Percentiles rank a stretch among this genome's conserved stretches.
phyloP scores from a whole-genome alignment of 2,797 vertebrate genomes.

The Galaxias olidus region DNA sequence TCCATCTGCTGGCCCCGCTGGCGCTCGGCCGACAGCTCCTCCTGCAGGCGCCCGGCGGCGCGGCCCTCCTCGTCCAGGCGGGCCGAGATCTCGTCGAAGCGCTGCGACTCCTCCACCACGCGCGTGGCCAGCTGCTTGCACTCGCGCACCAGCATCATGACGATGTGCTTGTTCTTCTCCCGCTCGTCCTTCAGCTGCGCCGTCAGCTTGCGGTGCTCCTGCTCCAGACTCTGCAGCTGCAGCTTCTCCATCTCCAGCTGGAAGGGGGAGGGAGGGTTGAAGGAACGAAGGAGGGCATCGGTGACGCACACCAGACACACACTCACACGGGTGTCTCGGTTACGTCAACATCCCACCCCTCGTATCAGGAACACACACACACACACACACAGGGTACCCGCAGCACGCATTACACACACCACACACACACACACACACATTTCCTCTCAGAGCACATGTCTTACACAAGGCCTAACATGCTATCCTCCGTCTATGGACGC shows the following conservation, averaged over 20 bases:
- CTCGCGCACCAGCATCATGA: slow-evolving; percentile 94
- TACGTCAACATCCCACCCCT: background rate
- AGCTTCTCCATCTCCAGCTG: slow-evolving; percentile 96
- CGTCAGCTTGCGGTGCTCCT: slow-evolving; percentile 90
- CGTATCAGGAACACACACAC: background rate
- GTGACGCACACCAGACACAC: background rate
- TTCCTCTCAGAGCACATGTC: background rate
- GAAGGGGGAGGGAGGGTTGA: slow-evolving; percentile 31
- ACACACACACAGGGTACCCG: background rate
- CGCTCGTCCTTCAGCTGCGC: slow-evolving; percentile 93
- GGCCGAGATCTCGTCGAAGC: slow-evolving; percentile 85
- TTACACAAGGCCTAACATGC: background rate
- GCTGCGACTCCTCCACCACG: slow-evolving; percentile 91
- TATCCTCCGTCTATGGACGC: background rate
- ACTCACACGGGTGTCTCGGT: background rate
- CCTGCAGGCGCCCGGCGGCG: slow-evolving; percentile 78
- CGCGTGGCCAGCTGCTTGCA: slow-evolving; percentile 93
- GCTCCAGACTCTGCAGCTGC: slow-evolving; percentile 90
- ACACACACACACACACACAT: background rate
- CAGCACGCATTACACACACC: slow-evolving; percentile 8
- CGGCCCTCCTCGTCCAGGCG: slow-evolving; percentile 88
- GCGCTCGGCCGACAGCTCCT: slow-evolving; percentile 83
- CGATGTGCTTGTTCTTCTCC: slow-evolving; percentile 95
- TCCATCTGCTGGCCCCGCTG: slow-evolving; percentile 90
- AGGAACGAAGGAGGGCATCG: too few species aligned